Conservation (phyloP, 2,113 vertebrate species). For the Sebastes schlegelii region DNA sequence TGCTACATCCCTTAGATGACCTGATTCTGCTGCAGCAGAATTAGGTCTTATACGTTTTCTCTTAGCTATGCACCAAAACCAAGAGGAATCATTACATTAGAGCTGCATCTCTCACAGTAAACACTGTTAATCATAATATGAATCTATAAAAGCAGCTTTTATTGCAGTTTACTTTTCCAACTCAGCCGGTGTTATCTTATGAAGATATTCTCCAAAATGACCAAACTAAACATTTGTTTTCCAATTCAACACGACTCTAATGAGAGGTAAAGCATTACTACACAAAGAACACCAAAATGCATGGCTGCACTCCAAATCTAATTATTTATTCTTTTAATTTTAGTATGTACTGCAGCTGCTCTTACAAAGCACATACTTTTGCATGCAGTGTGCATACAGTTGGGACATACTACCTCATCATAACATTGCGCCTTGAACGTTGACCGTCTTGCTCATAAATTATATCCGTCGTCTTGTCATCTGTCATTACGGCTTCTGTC, state of each 20-base stretch:
- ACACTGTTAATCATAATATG: neutral
- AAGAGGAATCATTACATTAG: conserved; percentile 10
- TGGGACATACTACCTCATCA: too few relatives aligned
- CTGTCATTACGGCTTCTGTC: too few relatives aligned
- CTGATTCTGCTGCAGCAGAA: conserved; percentile 21
- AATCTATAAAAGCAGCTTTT: neutral
- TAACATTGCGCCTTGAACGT: too few relatives aligned
- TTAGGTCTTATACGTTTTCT: neutral
- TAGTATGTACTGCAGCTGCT: too few relatives aligned
- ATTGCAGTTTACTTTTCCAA: neutral
- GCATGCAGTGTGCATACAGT: too few relatives aligned
- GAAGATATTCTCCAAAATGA: fast-evolving
- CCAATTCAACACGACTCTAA: neutral
- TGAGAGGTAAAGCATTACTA: neutral
- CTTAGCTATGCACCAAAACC: neutral
- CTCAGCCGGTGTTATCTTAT: neutral
- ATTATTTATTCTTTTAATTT: too few relatives aligned
- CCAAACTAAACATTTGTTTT: conserved; percentile 8
- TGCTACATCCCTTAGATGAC: conserved; percentile 52
- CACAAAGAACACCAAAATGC: neutral
- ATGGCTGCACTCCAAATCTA: too few relatives aligned
- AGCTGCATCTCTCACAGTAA: neutral
- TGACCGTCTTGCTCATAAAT: too few relatives aligned
- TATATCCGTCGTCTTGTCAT: too few relatives aligned
- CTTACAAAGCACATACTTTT: too few relatives aligned